Percentiles rank a stretch among this genome's conserved stretches.
Conservation (phyloP, 2,888 invertebrate genomes). For the Digitonthophagus gazella region DNA sequence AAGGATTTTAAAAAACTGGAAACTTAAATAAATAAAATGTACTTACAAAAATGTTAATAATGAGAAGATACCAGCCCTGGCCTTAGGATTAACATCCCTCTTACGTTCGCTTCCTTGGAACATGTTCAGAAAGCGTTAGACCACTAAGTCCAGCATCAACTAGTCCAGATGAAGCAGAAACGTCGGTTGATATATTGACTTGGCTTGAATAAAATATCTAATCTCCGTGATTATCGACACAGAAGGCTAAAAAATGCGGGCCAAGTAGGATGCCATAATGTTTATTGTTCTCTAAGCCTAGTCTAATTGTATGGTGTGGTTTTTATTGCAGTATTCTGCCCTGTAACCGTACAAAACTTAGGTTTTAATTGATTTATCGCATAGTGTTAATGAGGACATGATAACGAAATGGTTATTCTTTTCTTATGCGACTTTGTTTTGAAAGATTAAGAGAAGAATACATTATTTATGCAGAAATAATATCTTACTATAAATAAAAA, state of each 20-base stretch:
- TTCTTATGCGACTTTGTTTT: too few species aligned
- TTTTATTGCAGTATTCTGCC: neutral
- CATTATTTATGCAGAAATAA: too few species aligned
- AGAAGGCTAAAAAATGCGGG: constrained; percentile 6
- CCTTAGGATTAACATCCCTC: constrained; percentile 29
- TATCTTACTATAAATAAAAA: too few species aligned
- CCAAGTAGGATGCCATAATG: constrained; percentile 6
- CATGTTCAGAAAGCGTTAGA: constrained; percentile 19
- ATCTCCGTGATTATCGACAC: constrained; percentile 11
- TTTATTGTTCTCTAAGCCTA: constrained; percentile 14
- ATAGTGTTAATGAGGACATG: neutral
- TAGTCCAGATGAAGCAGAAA: neutral
- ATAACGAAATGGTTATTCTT: neutral
- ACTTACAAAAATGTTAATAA: constrained; percentile 32
- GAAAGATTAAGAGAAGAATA: too few species aligned
- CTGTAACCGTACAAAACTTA: neutral
- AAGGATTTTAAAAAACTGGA: neutral
- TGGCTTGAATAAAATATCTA: constrained; percentile 17
- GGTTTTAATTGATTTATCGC: neutral
- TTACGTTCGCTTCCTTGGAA: constrained; percentile 24
- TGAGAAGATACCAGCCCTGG: constrained; percentile 28
- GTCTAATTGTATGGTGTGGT: neutral
- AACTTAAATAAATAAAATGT: constrained; percentile 10
- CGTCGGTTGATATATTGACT: constrained; percentile 13
- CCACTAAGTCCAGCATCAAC: constrained; percentile 1